phyloP scores from a whole-genome alignment of 2,888 invertebrate genomes.

The Sminthurinus aureus region DNA sequence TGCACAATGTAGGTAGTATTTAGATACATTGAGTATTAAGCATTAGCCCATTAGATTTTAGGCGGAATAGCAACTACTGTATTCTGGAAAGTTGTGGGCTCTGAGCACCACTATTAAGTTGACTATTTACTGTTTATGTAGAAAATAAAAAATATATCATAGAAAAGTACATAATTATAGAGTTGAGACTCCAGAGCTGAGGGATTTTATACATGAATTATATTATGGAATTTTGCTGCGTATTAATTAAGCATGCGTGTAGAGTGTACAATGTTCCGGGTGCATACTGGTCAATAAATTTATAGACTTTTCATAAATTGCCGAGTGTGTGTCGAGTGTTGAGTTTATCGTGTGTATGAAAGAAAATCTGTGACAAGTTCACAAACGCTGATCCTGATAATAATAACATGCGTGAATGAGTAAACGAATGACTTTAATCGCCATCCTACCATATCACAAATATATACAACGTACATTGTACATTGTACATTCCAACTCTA shows the following conservation, averaged over 20 bases:
- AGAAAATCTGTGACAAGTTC: conserved; percentile 29
- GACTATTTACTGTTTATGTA: neutral
- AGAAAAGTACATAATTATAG: neutral
- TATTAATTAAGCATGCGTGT: neutral
- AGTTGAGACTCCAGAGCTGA: neutral
- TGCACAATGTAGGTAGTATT: too few species aligned
- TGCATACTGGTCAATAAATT: conserved; percentile 4
- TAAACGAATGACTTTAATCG: conserved; percentile 33
- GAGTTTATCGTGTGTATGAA: neutral
- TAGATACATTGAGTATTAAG: too few species aligned
- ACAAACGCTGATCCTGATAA: conserved; percentile 27
- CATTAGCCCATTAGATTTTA: too few species aligned
- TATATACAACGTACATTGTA: too few species aligned
- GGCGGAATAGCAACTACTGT: too few species aligned
- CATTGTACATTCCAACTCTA: neutral
- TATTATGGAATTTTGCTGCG: too few species aligned
- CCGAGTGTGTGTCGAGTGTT: neutral
- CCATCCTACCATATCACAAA: neutral
- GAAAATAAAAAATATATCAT: neutral
- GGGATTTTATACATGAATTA: neutral
- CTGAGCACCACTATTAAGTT: too few species aligned
- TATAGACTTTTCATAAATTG: conserved; percentile 16
- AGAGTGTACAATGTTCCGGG: neutral
- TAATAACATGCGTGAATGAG: conserved; percentile 39
- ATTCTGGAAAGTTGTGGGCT: too few species aligned